phyloP scores from a whole-genome alignment of 1,140 invertebrate genomes.

The Stegodyphus mimosarum region DNA sequence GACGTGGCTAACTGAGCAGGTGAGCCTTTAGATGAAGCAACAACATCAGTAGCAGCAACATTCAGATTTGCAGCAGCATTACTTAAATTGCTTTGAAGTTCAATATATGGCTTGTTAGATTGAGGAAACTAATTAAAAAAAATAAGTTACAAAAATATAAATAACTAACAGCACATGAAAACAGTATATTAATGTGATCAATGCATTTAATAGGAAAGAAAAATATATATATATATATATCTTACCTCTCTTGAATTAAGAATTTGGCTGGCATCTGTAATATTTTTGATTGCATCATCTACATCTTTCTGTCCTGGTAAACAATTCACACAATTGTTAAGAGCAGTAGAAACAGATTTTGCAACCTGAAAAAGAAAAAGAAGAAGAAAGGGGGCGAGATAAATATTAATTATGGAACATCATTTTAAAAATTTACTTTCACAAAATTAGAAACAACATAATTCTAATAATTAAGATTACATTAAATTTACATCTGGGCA shows the following conservation, averaged over 20 bases:
- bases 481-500: too few species aligned
- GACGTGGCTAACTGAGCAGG: slow-evolving; percentile 79
- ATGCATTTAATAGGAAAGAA: background rate
- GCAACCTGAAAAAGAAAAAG: slow-evolving; percentile 66
- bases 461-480: too few species aligned
- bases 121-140: slow-evolving; percentile 72
- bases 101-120: slow-evolving; percentile 80
- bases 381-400: background rate
- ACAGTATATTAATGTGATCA: background rate
- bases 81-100: slow-evolving; percentile 86
- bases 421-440: background rate
- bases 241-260: slow-evolving; percentile 67
- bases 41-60: slow-evolving; percentile 83
- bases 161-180: background rate
- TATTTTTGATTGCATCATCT: slow-evolving; percentile 84
- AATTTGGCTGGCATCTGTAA: slow-evolving; percentile 80
- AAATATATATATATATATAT: background rate
- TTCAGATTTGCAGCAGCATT: slow-evolving; percentile 84
- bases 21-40: slow-evolving; percentile 75
- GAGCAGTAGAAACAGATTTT: slow-evolving; percentile 69
- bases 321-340: slow-evolving; percentile 77
- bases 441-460: too few species aligned
- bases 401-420: background rate
- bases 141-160: background rate
- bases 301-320: slow-evolving; percentile 91